Evolutionary conservation across 2,113 vertebrate genomes (phyloP).

Genomic region (Takifugu flavidus): DNA sequence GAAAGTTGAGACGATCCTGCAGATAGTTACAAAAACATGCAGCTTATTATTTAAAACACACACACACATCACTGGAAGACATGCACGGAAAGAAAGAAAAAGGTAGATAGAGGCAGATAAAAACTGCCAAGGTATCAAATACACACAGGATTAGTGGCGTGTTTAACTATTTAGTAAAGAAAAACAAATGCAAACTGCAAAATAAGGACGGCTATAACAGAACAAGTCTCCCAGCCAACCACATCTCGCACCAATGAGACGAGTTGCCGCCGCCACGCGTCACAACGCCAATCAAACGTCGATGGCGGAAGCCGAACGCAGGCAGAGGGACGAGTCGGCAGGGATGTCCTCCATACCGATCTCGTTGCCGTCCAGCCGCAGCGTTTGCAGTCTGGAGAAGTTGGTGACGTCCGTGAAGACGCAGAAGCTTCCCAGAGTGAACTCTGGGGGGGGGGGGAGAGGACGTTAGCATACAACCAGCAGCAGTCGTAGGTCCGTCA

Average conservation of each 20-base stretch:
- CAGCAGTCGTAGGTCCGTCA: no score
- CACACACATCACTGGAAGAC: constrained; percentile 4
- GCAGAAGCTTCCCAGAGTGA: constrained; percentile 94
- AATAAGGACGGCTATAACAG: no score
- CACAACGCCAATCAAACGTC: constrained; percentile 70
- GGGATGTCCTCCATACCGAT: constrained; percentile 81
- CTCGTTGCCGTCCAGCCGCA: constrained; percentile 90
- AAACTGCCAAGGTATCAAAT: neutral
- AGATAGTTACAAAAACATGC: no score
- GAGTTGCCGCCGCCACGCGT: no score
- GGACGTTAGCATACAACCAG: neutral
- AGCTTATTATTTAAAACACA: neutral
- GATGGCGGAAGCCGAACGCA: constrained; percentile 83
- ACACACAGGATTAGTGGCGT: neutral
- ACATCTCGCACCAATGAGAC: no score
- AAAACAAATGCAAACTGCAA: no score
- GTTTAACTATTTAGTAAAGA: no score
- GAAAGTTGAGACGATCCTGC: no score
- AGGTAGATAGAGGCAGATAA: neutral
- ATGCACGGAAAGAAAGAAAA: constrained; percentile 8
- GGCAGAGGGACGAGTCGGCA: constrained; percentile 80
- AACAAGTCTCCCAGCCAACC: no score
- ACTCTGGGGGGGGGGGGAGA: constrained; percentile 73
- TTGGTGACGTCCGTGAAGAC: constrained; percentile 82
- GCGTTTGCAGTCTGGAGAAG: constrained; percentile 87